Base-by-base conservation (phyloP, 2,888 invertebrate species). In the Leptinotarsa tumamoca region DNA sequence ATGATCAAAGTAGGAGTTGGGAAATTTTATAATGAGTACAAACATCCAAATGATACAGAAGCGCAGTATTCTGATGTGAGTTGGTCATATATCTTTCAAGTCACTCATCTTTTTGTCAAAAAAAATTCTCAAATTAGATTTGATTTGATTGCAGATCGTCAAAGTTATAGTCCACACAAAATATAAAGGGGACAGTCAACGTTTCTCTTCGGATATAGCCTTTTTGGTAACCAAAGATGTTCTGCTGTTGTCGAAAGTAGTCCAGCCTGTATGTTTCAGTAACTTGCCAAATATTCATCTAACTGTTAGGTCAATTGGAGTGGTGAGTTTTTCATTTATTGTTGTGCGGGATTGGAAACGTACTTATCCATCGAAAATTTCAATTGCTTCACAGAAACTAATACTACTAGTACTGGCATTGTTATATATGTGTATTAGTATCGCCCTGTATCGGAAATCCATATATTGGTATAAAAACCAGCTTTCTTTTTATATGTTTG, bases 261-360 rank as follows among this genome's bases (percentile, higher is more conserved):
- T 88, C 13, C 86, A 85, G 73, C 87, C 88, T n/a, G 85, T 88
- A 14, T 89, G 89, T 78, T 79, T 86, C 4, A 83, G 51, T 10
- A 69, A 74, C 72, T 66, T 82, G 27, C 73, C 66, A 13, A 68
- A 67, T 23, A 71, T 76, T 18, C 67, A 69, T 54, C 68, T 80
- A 3, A 14, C 33, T 15, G 13, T 23, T 14, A 50, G 61, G 70
- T 73, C 27, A 68, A 61, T 43, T 18, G 85, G 85, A 63, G 78
- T 81, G 68, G 85, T 85, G 78, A 81, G 83, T 74, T 66, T 70
- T 17, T 51, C 1, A 58, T 27, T 74, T 33, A 27, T 43, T 27
- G 43, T 27, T 17, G 4, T 15, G 17, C 23, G 33, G 43, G 1
- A 27, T 51, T 51, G 67, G 50, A 23, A 67, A 67, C 10, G 23